phyloP scores from a whole-genome alignment of 2,113 vertebrate species.

The Leucosticte australis region DNA sequence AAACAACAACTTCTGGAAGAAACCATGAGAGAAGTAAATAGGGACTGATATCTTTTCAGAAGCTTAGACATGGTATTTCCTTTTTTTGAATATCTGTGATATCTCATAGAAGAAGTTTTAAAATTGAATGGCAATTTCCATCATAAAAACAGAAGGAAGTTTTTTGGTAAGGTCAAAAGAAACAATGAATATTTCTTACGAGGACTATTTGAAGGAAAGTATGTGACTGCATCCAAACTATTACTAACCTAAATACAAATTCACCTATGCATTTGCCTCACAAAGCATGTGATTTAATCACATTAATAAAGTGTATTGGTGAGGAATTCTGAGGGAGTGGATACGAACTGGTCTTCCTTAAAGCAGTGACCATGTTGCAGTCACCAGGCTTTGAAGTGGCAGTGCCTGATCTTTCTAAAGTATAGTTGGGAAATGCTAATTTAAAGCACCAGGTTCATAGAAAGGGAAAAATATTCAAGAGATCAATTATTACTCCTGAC shows the following conservation, averaged over 20 bases:
- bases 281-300: neutral
- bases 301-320: neutral
- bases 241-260: neutral
- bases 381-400: neutral
- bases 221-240: neutral
- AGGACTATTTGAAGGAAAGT: neutral
- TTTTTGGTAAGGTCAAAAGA: neutral
- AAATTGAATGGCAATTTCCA: neutral
- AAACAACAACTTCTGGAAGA: neutral
- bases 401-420: neutral
- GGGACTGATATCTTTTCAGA: neutral
- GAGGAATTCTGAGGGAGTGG: neutral
- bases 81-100: neutral
- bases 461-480: neutral
- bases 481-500: slow-evolving; percentile 34
- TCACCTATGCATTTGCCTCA: neutral
- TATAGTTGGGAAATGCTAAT: neutral
- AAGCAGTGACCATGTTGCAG: neutral
- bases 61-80: neutral
- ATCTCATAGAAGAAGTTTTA: neutral
- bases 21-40: neutral
- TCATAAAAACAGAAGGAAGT: neutral
- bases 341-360: neutral
- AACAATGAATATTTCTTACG: neutral
- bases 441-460: neutral